phyloP scores from a whole-genome alignment of 2,888 invertebrate genomes.

The Macaria notata region DNA sequence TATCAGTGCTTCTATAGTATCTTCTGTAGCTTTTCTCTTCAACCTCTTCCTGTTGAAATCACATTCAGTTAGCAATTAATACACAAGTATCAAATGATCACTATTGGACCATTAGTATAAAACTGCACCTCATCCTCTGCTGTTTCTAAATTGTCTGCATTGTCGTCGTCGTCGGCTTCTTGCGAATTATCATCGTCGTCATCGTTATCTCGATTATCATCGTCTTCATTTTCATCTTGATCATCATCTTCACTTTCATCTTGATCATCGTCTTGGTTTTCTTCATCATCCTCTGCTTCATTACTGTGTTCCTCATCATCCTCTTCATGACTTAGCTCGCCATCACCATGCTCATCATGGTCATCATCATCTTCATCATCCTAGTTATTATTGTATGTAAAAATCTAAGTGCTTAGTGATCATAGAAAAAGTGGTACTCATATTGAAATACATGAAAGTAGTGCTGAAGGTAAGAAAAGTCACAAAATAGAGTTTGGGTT shows the following conservation, averaged over 20 bases:
- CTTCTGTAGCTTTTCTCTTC: conserved; percentile 40
- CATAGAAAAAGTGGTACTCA: too few relatives aligned
- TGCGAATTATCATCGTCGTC: conserved; percentile 34
- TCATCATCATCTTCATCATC: conserved; percentile 36
- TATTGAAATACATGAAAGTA: too few relatives aligned
- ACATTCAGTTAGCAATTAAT: conserved; percentile 7
- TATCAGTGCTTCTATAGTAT: conserved; percentile 36
- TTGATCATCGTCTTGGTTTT: conserved; percentile 44
- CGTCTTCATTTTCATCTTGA: conserved; percentile 41
- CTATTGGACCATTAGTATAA: conserved; percentile 8
- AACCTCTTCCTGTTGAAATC: conserved; percentile 40
- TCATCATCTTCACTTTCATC: conserved; percentile 46
- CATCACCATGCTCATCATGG: conserved; percentile 42
- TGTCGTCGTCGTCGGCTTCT: conserved; percentile 47
- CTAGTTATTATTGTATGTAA: conserved; percentile 33
- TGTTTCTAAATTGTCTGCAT: conserved; percentile 41
- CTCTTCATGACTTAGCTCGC: conserved; percentile 32
- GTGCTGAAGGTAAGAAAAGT: too few relatives aligned
- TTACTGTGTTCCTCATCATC: conserved; percentile 41
- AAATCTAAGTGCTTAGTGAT: not conserved
- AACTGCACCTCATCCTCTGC: conserved; percentile 44
- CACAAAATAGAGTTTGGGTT: too few relatives aligned
- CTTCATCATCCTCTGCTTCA: conserved; percentile 44
- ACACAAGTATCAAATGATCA: not conserved
- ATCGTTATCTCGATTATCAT: conserved; percentile 36